Evolutionary conservation across 2,113 vertebrate genomes (phyloP).

Genomic region (Pteruthius melanotis): DNA sequence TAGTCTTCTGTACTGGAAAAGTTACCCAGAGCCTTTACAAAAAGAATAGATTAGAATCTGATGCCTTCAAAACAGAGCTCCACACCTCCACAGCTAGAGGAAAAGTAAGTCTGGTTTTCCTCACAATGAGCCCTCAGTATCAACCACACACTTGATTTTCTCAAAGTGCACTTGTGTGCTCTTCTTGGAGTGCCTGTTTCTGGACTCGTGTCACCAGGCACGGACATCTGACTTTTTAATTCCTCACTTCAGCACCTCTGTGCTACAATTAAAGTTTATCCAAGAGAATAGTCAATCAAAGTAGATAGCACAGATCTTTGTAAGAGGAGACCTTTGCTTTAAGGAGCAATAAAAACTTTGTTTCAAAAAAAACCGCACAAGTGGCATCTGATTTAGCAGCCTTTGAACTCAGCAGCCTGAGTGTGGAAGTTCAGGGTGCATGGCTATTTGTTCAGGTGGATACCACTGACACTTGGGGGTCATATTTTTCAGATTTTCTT

Average conservation of each 20-base stretch:
- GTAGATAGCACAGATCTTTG: background rate
- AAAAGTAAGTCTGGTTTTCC: background rate
- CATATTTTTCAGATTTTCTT: conserved; percentile 45
- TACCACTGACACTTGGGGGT: background rate
- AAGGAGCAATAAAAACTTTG: background rate
- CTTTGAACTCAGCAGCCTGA: conserved; percentile 35
- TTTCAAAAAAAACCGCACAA: background rate
- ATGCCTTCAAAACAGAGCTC: background rate
- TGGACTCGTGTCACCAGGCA: background rate
- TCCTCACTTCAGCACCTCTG: background rate
- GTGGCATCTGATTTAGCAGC: conserved; percentile 17
- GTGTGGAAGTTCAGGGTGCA: background rate
- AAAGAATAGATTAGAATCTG: background rate
- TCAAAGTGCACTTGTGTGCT: background rate
- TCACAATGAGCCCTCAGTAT: background rate
- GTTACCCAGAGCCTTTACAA: background rate
- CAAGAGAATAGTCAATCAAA: background rate
- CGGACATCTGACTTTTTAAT: background rate
- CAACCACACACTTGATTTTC: background rate
- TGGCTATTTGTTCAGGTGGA: conserved; percentile 50
- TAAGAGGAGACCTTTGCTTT: conserved; percentile 8
- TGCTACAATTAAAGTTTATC: background rate
- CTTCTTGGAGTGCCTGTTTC: background rate
- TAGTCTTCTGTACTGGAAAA: background rate
- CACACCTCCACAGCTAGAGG: background rate